A percentile compares a stretch with the other conserved stretches of the same genome.
phyloP scores from a whole-genome alignment of 2,797 vertebrate genomes.

The Smutsia temminckii region DNA sequence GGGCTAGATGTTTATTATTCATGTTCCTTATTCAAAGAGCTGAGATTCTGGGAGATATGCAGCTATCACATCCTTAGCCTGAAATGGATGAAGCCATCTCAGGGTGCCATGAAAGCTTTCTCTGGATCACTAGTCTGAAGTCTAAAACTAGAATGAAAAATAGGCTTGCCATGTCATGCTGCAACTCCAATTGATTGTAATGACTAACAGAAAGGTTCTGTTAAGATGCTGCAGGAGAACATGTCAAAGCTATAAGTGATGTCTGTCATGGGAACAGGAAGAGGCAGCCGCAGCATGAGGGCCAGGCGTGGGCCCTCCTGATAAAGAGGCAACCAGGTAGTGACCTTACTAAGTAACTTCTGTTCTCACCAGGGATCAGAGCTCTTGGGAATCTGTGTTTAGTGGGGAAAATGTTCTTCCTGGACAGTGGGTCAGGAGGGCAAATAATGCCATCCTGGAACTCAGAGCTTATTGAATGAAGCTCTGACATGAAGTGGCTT shows the following conservation, averaged over 20 bases:
- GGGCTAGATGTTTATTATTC: background rate
- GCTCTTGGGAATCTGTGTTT: background rate
- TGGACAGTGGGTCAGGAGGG: background rate
- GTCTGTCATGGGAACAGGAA: background rate
- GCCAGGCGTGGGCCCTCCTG: background rate
- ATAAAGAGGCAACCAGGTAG: background rate
- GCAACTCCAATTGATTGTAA: background rate
- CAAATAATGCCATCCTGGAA: background rate
- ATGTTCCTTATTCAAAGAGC: constrained; percentile 20
- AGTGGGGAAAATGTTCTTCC: background rate
- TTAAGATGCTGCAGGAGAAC: background rate
- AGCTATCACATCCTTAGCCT: background rate
- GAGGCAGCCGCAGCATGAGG: background rate
- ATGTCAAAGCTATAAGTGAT: background rate
- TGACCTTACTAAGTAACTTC: background rate
- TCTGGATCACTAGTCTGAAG: background rate
- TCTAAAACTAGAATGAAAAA: background rate
- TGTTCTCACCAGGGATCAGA: background rate
- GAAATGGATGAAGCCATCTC: background rate
- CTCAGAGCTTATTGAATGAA: background rate
- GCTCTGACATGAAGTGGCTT: background rate
- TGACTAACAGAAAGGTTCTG: background rate
- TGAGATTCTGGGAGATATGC: background rate
- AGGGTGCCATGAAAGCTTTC: background rate
- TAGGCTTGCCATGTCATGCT: background rate